A percentile compares a stretch with the other conserved stretches of the same genome.
Evolutionary conservation across 2,113 vertebrate species (phyloP).

Genomic region (Oryctolagus cuniculus): DNA sequence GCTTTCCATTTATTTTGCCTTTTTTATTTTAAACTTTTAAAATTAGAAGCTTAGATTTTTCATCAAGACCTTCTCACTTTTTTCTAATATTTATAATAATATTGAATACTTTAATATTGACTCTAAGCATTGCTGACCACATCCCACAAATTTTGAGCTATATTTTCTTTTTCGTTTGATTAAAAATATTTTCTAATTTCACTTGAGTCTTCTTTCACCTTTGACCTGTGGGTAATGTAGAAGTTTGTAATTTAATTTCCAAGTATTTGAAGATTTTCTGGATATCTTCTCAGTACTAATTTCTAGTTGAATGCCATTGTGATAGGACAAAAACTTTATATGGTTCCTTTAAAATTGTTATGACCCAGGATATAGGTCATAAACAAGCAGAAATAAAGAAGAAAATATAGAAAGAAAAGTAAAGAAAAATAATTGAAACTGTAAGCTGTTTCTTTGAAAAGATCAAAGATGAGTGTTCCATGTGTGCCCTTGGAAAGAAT

Average conservation of each 20-base stretch:
- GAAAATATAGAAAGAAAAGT: not conserved
- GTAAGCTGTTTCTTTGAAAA: not conserved
- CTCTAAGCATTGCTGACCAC: not conserved
- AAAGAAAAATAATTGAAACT: not conserved
- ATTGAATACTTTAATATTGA: constrained; percentile 15
- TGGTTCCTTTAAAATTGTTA: constrained; percentile 41
- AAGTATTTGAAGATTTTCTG: constrained; percentile 61
- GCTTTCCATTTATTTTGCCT: not conserved
- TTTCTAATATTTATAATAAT: not conserved
- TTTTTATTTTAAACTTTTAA: constrained; percentile 20
- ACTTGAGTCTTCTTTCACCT: constrained; percentile 8
- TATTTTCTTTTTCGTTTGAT: constrained; percentile 35
- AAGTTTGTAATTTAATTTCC: constrained; percentile 50
- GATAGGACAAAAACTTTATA: constrained; percentile 32
- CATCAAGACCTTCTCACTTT: constrained; percentile 19
- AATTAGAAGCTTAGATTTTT: not conserved
- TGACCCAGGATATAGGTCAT: not conserved
- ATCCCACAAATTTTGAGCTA: constrained; percentile 24
- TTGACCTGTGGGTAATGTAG: not conserved
- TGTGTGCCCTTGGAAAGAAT: constrained; percentile 10
- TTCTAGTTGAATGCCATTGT: constrained; percentile 56
- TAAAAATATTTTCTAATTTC: constrained; percentile 63
- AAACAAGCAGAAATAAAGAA: not conserved
- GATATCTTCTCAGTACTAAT: not conserved
- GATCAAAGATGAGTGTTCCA: not conserved